Evolutionary conservation across 2,797 vertebrate species (phyloP), one percentile per base, ranked within the genome.

Genomic region (Limnodromus scolopaceus): DNA sequence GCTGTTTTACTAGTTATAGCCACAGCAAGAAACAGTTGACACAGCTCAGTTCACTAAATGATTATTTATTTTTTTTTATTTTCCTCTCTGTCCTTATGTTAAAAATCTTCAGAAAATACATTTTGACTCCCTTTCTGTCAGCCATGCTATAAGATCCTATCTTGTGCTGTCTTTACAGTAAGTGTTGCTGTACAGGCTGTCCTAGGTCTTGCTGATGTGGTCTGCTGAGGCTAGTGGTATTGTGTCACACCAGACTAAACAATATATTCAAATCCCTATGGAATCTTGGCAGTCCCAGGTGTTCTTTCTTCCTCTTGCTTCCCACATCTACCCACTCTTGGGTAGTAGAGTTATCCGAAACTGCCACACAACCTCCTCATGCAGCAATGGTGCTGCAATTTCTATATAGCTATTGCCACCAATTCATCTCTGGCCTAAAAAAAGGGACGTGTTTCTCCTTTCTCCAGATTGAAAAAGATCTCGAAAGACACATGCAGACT

Each of bases 401-500:
- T 72, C 43, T 34, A 5, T 78, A 14, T 30, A 38, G 22, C 15
- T 17, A 18, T 34, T 18, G 13, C 27, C 45, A 28, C 28, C 25
- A 75, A 13, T 30, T 53, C 57, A 54, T 55, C 63, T 80, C 58
- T 82, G 34, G 6, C 20, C 19, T 53, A 34, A 63, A 84, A 84
- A 61, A 12, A 77, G 5, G 13, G 14, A 80, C 30, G 10, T 22
- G 28, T 11, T 82, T 55, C 13, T 41, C 24, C 41, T 61, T 85
- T 61, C 14, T 51, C 27, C 27, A 41, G 25, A 23, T 25, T 5
- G 23, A 71, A 43, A 57, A 72, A 58, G 19, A 15, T n/a, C 51
- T 70, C 11, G 3, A 9, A 14, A 70, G n/a, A 30, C 0, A 0
- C 19, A 13, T 45, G 34, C 32, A 46, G 34, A 12, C 51, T 39